Evolutionary conservation across 2,888 invertebrate genomes (phyloP), one percentile per base, ranked within the genome.

Genomic region (Polydrusus cervinus): DNA sequence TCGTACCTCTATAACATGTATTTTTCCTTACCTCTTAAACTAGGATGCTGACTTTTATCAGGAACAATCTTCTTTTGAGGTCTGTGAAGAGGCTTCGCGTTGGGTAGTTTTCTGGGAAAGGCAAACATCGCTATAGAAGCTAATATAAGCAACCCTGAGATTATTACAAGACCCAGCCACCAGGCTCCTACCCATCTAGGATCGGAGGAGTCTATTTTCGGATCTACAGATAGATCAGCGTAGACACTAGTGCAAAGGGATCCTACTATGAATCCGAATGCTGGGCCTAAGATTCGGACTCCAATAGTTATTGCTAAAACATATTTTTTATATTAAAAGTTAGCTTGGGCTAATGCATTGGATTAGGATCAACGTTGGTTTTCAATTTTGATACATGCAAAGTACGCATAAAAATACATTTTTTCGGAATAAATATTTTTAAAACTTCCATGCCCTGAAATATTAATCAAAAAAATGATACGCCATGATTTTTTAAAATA

Each of bases 151-250:
- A 96, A 90, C 0, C 92, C 91, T 1, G 97, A 94, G 82, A 97
- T 96, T 82, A 97, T 89, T 78, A 96, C 94, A 85, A 96, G 90
- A 60, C 95, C 97, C 74, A 98, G 89, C 98, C 98, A 98, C 98
- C 98, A 98, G 55, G 98, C 98, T 64, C 98, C 97, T 61, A 98
- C 94, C 97, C 97, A 98, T 87, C 94, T 90, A 5, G 95, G 95
- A 88, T 97, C 95, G 49, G 91, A 91, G 65, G 93, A 92, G 80
- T 92, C 92, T 82, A 94, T 94, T 79, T 92, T 92, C 0, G 95
- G 94, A 85, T 92, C 90, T 11, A 89, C 87, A 2, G 93, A 89
- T 18, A 96, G 92, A 87, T 96, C 92, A 49, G 95, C 96, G 87
- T 96, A 96, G 79, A 96, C 90, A 82, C 94, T 91, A 0, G 97